Base-by-base conservation (phyloP, 1,140 invertebrate species). In the Ditylenchus dipsaci region DNA sequence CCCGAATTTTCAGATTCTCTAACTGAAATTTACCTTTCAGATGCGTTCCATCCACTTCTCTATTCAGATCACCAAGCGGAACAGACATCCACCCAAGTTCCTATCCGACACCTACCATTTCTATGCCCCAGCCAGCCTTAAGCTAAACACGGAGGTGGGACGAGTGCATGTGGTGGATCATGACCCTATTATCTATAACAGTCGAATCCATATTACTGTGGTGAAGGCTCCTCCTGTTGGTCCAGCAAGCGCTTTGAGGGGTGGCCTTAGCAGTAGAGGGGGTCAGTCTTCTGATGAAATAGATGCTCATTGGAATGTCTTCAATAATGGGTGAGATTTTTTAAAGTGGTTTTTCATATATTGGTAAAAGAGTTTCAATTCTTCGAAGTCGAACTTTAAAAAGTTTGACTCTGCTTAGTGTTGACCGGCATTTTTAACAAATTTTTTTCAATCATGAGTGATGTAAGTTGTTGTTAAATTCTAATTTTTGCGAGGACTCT, bases 161-260 rank as follows among this genome's bases (percentile, higher is more conserved):
- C 42, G 43, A 15, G 56, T 78, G 13, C 38, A 70, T 23, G 63
- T 76, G 0, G 21, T 67, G 8, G 75, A 76, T 53, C 57, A 71
- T 29, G 74, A 76, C 58, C 75, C 75, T 43, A 76, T 76, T 56
- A 76, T 76, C 38, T 76, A 76, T 72, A 76, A 76, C 38, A 76
- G 72, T 8, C 75, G 78, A 43, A 49, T 76, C 0, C 58, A 63
- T 60, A 19, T 77, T 9, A 71, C n/a, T 15, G 8, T 53, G 8
- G 49, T 53, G 3, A 19, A 26, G 49, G 3, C 49, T 53, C 49
- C 49, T 5, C n/a, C 49, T 7, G 3, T 8, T 17, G 15, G 49
- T 53, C 27, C 5, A 42, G 15, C 30, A 21, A 29, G n/a, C 15
- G n/a, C 49, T 53, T 53, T 19, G 23, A 53, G n/a, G n/a, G n/a